A percentile compares a stretch with the other conserved stretches of the same genome.
Conservation (phyloP, 1,140 invertebrate genomes). For the Anastatus disparis region DNA sequence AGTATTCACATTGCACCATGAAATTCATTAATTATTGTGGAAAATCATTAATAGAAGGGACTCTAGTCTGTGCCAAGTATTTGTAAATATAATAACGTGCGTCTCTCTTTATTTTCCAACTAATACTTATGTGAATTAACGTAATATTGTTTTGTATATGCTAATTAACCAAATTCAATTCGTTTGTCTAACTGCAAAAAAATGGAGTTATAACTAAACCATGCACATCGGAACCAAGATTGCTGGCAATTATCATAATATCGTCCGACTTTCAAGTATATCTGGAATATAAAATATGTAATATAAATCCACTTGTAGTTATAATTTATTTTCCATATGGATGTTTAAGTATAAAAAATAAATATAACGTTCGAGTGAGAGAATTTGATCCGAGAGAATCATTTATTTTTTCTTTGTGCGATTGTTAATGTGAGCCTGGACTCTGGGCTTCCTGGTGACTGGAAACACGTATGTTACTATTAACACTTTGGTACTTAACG, state of each 20-base stretch:
- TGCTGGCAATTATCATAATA: neutral
- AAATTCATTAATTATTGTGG: too few species aligned
- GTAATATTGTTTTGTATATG: neutral
- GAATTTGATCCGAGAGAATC: slow-evolving; percentile 22
- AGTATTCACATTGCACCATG: neutral
- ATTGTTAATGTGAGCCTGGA: slow-evolving; percentile 23
- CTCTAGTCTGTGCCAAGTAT: slow-evolving; percentile 6
- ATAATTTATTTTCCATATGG: too few species aligned
- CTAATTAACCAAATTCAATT: slow-evolving; percentile 21
- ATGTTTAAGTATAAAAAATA: too few species aligned
- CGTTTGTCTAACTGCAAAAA: slow-evolving; percentile 8
- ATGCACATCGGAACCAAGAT: neutral
- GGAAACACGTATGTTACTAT: slow-evolving; percentile 38
- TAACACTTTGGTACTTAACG: slow-evolving; percentile 45
- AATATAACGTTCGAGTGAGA: too few species aligned
- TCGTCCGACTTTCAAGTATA: neutral
- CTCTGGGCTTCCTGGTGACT: slow-evolving; percentile 39
- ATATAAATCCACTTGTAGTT: too few species aligned
- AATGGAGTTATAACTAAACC: neutral
- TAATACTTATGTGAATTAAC: slow-evolving; percentile 37
- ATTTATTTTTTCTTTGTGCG: slow-evolving; percentile 11
- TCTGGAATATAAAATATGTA: neutral
- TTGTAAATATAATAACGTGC: neutral
- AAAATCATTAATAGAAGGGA: neutral
- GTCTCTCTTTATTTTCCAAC: slow-evolving; percentile 17